Percentiles rank a stretch among this genome's conserved stretches.
Conservation (phyloP, 2,113 vertebrate genomes). For the Pteropus alecto region DNA sequence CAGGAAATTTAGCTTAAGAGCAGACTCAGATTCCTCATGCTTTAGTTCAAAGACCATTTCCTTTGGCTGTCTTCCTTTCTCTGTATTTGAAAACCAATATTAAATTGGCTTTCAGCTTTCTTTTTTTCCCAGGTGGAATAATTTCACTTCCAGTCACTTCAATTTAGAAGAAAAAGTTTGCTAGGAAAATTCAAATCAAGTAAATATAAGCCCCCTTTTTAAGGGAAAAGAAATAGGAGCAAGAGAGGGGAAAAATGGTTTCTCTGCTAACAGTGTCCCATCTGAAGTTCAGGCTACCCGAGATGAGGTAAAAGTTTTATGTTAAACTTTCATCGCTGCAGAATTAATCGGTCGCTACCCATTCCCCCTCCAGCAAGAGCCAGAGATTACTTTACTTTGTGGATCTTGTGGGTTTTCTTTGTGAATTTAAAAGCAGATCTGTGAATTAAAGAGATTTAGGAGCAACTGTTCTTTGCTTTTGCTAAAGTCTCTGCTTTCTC, state of each 20-base stretch:
- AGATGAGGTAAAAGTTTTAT: background rate
- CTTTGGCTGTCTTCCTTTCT: background rate
- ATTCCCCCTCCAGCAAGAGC: background rate
- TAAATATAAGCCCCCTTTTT: background rate
- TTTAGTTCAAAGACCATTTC: slow-evolving; percentile 26
- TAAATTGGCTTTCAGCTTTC: background rate
- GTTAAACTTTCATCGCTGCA: background rate
- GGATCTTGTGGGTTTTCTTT: slow-evolving; percentile 22
- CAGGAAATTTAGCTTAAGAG: slow-evolving; percentile 31
- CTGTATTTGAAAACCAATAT: slow-evolving; percentile 39
- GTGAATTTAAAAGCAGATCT: slow-evolving; percentile 43
- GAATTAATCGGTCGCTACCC: background rate
- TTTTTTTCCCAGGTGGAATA: background rate
- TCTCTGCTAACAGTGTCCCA: background rate
- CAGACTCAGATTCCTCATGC: background rate
- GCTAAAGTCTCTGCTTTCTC: background rate
- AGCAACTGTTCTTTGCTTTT: slow-evolving; percentile 28
- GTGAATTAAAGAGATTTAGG: slow-evolving; percentile 10
- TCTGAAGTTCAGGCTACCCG: background rate
- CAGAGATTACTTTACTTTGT: background rate
- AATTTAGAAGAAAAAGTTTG: slow-evolving; percentile 36
- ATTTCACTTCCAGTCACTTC: slow-evolving; percentile 41
- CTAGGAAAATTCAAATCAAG: slow-evolving; percentile 40
- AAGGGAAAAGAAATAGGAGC: background rate
- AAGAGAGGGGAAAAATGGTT: background rate